Percentiles rank a stretch among this genome's conserved stretches.
Evolutionary conservation across 2,888 invertebrate genomes (phyloP).

Genomic region (Macrosiphum euphorbiae): DNA sequence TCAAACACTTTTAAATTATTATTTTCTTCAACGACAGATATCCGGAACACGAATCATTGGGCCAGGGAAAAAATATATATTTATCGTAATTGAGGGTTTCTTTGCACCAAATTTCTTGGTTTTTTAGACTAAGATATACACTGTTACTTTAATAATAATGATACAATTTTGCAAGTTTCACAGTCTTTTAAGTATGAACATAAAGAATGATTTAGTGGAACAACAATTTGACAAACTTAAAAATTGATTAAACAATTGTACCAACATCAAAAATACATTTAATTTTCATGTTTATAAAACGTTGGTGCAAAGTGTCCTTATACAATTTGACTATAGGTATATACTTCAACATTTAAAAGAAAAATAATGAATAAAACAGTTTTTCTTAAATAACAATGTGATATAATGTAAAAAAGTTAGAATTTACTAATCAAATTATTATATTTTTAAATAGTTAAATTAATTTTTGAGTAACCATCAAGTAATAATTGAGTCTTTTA

Average conservation of each 20-base stretch:
- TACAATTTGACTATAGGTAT: background rate
- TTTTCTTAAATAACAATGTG: too few relatives aligned
- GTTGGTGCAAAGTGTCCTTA: slow-evolving; percentile 5
- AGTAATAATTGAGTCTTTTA: too few relatives aligned
- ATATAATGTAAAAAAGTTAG: too few relatives aligned
- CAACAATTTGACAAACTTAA: background rate
- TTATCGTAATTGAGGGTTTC: background rate
- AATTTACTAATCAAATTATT: too few relatives aligned
- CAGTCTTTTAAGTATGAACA: background rate
- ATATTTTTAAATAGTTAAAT: too few relatives aligned
- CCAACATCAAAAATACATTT: background rate
- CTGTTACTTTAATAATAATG: slow-evolving; percentile 32
- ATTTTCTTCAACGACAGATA: too few relatives aligned
- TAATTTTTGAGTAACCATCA: too few relatives aligned
- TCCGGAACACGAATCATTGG: too few relatives aligned
- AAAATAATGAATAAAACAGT: background rate
- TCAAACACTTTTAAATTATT: too few relatives aligned
- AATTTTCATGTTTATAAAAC: background rate
- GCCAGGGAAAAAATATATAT: too few relatives aligned
- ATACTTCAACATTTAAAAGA: background rate
- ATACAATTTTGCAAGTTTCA: background rate
- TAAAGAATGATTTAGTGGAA: background rate
- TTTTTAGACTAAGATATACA: slow-evolving; percentile 19
- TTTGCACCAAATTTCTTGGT: slow-evolving; percentile 1
- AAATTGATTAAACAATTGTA: background rate